A percentile compares a stretch with the other conserved stretches of the same genome.
phyloP scores from a whole-genome alignment of 2,113 vertebrate species.

The Grallaria varia region DNA sequence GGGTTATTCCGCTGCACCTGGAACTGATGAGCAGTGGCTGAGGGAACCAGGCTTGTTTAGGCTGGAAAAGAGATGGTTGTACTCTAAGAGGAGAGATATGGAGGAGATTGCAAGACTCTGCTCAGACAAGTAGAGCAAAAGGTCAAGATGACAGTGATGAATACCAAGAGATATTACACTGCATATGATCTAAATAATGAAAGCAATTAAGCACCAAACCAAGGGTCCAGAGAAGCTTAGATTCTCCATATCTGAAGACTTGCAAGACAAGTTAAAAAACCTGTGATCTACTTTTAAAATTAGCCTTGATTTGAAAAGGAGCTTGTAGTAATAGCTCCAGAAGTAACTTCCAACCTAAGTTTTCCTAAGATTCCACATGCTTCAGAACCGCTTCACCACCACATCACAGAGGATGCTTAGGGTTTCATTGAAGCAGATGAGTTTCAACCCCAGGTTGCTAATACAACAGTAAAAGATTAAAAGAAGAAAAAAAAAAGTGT shows the following conservation, averaged over 20 bases:
- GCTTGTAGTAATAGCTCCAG: background rate
- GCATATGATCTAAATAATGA: background rate
- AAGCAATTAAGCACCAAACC: background rate
- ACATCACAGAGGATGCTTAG: rapidly evolving
- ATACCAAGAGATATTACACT: background rate
- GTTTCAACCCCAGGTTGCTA: rapidly evolving
- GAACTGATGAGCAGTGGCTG: background rate
- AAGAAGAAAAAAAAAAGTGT: too few relatives aligned
- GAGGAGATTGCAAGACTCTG: background rate
- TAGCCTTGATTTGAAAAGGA: background rate
- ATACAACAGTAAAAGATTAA: background rate
- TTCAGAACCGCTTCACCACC: background rate
- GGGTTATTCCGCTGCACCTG: background rate
- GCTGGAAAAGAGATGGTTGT: background rate
- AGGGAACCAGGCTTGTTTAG: background rate
- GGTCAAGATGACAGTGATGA: background rate
- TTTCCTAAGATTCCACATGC: background rate
- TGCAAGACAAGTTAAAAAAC: background rate
- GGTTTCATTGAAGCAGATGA: background rate
- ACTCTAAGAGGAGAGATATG: background rate
- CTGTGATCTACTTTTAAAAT: background rate
- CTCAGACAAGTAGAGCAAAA: background rate
- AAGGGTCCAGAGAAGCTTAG: background rate
- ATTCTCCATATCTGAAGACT: background rate
- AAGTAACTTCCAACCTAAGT: background rate